phyloP scores from a whole-genome alignment of 2,888 invertebrate genomes.

The Drosophila subquinaria region DNA sequence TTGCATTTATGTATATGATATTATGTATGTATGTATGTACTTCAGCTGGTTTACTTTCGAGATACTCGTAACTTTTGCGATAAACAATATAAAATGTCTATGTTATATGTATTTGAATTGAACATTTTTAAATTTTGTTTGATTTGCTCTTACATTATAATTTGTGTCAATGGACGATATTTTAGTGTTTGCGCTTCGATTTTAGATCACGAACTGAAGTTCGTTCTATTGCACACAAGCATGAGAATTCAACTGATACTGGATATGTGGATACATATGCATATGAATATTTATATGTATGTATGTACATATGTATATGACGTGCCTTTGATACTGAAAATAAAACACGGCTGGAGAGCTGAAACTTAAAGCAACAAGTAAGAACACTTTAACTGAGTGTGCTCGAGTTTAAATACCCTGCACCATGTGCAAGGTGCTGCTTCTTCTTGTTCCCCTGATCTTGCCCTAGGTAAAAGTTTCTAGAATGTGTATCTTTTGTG shows the following conservation, averaged over 20 bases:
- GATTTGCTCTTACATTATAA: not conserved
- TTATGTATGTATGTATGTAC: not conserved
- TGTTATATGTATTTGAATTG: not conserved
- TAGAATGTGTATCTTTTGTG: no score
- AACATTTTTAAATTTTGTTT: not conserved
- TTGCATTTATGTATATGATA: no score
- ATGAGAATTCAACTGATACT: not conserved
- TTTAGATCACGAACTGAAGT: slow-evolving; percentile 18
- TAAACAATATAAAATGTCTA: not conserved
- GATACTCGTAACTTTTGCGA: not conserved
- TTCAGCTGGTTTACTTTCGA: no score
- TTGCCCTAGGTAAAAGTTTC: no score
- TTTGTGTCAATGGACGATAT: not conserved
- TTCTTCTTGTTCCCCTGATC: no score
- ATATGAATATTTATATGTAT: not conserved
- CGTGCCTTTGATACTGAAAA: not conserved
- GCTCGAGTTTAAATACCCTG: not conserved
- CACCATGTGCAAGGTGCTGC: no score
- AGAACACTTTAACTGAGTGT: not conserved
- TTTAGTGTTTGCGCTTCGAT: not conserved
- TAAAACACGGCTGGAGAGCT: not conserved
- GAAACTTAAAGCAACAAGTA: not conserved
- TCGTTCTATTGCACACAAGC: not conserved
- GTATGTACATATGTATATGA: not conserved
- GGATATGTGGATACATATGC: not conserved